Evolutionary conservation across 2,888 invertebrate genomes (phyloP).

Genomic region (Conus canariensis): DNA sequence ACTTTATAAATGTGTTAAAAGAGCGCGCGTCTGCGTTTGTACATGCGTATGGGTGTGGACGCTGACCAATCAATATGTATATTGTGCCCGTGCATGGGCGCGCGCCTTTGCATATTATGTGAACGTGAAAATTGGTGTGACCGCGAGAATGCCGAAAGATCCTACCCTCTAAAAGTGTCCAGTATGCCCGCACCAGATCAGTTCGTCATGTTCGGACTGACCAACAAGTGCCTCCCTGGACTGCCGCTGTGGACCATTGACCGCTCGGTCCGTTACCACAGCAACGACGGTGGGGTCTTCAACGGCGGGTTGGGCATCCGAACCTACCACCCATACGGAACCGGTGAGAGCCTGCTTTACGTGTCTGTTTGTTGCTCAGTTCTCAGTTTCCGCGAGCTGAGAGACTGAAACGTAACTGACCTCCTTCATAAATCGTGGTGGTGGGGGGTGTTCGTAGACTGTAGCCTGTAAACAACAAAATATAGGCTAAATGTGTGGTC

Average conservation of each 20-base stretch:
- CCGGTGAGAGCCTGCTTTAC: constrained; percentile 24
- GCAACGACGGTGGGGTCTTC: constrained; percentile 55
- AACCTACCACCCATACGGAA: constrained; percentile 45
- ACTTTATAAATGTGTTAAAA: too few species aligned
- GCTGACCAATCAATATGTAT: neutral
- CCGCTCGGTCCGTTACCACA: constrained; percentile 58
- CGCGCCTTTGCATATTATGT: too few species aligned
- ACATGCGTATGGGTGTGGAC: too few species aligned
- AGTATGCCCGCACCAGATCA: constrained; percentile 32
- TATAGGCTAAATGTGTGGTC: too few species aligned
- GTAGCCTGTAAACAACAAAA: too few species aligned
- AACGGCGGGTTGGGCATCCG: constrained; percentile 49
- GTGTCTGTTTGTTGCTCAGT: neutral
- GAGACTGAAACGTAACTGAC: too few species aligned
- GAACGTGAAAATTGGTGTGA: too few species aligned
- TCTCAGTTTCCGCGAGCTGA: too few species aligned
- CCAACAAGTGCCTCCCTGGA: constrained; percentile 50
- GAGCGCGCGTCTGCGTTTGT: too few species aligned
- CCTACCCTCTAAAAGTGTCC: neutral
- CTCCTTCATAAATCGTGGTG: too few species aligned
- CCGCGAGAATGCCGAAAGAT: too few species aligned
- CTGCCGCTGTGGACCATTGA: constrained; percentile 46
- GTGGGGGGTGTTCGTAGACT: too few species aligned
- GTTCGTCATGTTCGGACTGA: constrained; percentile 51
- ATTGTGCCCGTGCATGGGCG: neutral